Evolutionary conservation across 2,113 vertebrate species (phyloP).

Genomic region (Panurus biarmicus): DNA sequence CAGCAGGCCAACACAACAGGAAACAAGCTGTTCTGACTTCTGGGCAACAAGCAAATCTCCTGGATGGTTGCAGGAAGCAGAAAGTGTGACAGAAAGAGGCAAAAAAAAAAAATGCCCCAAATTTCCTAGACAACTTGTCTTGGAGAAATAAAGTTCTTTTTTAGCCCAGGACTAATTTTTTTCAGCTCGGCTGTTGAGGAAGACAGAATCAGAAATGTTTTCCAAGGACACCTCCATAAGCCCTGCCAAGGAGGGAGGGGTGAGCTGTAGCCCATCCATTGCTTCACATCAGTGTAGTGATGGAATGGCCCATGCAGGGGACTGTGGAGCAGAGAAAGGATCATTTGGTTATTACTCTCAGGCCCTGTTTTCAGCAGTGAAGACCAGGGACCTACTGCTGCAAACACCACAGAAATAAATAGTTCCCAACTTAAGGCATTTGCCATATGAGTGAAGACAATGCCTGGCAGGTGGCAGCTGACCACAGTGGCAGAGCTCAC

Average conservation of each 20-base stretch:
- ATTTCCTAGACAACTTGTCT: background rate
- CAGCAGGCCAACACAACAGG: background rate
- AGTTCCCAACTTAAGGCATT: background rate
- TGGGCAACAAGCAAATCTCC: background rate
- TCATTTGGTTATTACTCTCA: background rate
- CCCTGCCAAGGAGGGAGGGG: background rate
- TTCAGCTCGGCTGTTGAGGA: background rate
- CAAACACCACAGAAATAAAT: background rate
- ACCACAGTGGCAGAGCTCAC: background rate
- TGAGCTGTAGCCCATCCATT: background rate
- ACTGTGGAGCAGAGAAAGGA: background rate
- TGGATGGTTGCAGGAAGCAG: background rate
- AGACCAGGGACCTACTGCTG: background rate
- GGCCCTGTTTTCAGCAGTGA: background rate
- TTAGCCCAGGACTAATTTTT: background rate
- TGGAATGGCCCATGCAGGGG: background rate
- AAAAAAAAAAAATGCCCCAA: background rate
- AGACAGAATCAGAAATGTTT: background rate
- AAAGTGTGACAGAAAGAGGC: background rate
- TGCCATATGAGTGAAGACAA: background rate
- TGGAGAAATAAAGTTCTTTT: background rate
- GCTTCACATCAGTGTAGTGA: background rate
- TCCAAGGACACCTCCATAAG: background rate
- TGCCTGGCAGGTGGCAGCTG: background rate
- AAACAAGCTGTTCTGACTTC: background rate